Evolutionary conservation across 2,113 vertebrate genomes (phyloP), one percentile per base, ranked within the genome.

Genomic region (Nicator chloris): DNA sequence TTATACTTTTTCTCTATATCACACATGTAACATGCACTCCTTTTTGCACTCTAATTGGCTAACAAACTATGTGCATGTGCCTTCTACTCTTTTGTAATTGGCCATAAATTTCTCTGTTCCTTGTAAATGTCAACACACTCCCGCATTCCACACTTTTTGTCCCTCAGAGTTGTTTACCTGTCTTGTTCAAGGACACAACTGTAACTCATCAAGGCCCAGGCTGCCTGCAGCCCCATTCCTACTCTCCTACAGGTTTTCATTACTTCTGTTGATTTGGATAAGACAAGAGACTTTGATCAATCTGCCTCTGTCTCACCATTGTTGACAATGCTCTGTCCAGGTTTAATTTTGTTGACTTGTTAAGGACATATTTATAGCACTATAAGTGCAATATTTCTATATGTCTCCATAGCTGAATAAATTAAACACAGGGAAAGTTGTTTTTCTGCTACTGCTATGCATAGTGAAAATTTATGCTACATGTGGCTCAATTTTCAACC

Each of bases 21-120:
- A 37, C n/a, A 35, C 5, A 1, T 5, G 8, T 37, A 60, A 13
- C 57, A 27, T 2, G 4, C 3, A 1, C 15, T 27, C 35, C 24
- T 37, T 60, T 60, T 60, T 60, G 57, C 24, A 6, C 17, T 37
- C 8, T 8, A 12, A 27, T 27, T 60, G 57, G 57, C 57, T 37
- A 18, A 27, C 24, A 60, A 37, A 27, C 57, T 8, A 5, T 6
- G 35, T 18, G 35, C 24, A 27, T 5, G 11, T 2, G 5, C 35
- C 35, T 37, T 60, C 57, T 27, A 27, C 35, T 37, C 35, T 27
- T 37, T 11, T 60, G 35, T 27, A 18, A 27, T 18, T 60, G 35
- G 24, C 18, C 24, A 27, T 27, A 37, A 37, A 60, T 37, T 18
- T 37, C 15, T 35, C 24, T 27, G 16, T 18, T 37, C 35, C 16